These are phyloP conservation scores for Xenops minutus DNA, from an alignment of 2,797 vertebrate genomes.

Conservation along the genomic window DNA sequence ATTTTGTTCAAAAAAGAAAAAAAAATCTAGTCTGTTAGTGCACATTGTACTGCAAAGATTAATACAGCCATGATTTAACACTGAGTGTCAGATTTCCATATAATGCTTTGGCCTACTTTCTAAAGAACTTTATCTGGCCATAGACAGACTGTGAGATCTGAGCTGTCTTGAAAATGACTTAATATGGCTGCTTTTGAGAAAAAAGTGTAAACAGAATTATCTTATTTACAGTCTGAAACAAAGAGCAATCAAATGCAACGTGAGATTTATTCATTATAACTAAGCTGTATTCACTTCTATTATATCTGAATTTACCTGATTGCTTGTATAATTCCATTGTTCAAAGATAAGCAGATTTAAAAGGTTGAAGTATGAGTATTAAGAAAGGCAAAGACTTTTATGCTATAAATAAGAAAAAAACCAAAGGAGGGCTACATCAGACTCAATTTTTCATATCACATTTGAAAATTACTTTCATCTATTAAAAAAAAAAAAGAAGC, in stretches of 20 bases:
- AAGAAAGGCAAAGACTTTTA: not conserved
- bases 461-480: not conserved
- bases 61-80: not conserved
- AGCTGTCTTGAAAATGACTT: not conserved
- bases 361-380: not conserved
- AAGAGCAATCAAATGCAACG: not conserved
- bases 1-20: not conserved
- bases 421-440: not conserved
- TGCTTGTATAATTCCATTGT: conserved; percentile 2
- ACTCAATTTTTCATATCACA: not conserved
- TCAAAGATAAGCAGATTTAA: conserved; percentile 18
- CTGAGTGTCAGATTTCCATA: not conserved
- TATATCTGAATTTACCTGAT: conserved; percentile 24
- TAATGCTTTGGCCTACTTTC: conserved; percentile 37
- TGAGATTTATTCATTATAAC: not conserved
- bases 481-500: not conserved
- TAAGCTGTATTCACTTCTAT: not conserved
- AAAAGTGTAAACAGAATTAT: not conserved
- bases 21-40: not conserved
- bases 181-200: not conserved
- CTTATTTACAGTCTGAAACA: conserved; percentile 10
- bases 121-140: conserved; percentile 1
- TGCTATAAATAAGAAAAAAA: conserved; percentile 19
- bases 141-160: not conserved
- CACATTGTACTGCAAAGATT: not conserved